Percentiles rank a stretch among this genome's conserved stretches.
phyloP scores from a whole-genome alignment of 2,797 vertebrate species.

The Sardinella longiceps region DNA sequence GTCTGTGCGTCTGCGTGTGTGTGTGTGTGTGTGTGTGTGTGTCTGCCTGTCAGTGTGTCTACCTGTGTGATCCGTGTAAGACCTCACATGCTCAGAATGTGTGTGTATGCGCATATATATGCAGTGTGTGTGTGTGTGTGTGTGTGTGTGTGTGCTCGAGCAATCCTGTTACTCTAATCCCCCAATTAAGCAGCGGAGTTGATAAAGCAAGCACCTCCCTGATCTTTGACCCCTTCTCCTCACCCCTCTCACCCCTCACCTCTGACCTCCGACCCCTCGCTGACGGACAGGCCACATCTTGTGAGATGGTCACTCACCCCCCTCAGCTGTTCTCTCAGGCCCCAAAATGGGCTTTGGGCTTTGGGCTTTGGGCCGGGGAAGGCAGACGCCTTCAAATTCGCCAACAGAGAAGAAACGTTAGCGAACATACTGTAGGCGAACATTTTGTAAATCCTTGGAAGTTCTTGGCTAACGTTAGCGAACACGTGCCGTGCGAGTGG shows the following conservation, averaged over 20 bases:
- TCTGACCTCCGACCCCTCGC: conserved; percentile 57
- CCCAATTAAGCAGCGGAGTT: conserved; percentile 74
- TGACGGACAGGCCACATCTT: conserved; percentile 74
- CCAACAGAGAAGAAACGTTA: too few relatives aligned
- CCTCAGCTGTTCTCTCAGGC: background rate
- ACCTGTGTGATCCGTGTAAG: background rate
- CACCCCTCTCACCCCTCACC: conserved; percentile 67
- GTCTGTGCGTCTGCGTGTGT: background rate
- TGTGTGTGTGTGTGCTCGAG: conserved; percentile 1
- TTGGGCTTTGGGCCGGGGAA: background rate
- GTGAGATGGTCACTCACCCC: conserved; percentile 18
- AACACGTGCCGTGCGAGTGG: too few relatives aligned
- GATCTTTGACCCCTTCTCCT: conserved; percentile 64
- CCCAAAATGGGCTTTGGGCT: background rate
- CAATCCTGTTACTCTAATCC: conserved; percentile 69
- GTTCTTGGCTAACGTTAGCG: too few relatives aligned
- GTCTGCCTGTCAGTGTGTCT: background rate
- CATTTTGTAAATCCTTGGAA: too few relatives aligned
- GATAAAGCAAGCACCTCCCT: conserved; percentile 75
- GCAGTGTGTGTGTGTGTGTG: conserved; percentile 2
- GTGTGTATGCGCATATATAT: background rate
- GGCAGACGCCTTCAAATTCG: too few relatives aligned
- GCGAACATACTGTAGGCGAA: too few relatives aligned
- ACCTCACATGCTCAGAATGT: conserved; percentile 12
- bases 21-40: background rate